Evolutionary conservation across 1,140 invertebrate species (phyloP).

Genomic region (Drosophila sturtevanti): DNA sequence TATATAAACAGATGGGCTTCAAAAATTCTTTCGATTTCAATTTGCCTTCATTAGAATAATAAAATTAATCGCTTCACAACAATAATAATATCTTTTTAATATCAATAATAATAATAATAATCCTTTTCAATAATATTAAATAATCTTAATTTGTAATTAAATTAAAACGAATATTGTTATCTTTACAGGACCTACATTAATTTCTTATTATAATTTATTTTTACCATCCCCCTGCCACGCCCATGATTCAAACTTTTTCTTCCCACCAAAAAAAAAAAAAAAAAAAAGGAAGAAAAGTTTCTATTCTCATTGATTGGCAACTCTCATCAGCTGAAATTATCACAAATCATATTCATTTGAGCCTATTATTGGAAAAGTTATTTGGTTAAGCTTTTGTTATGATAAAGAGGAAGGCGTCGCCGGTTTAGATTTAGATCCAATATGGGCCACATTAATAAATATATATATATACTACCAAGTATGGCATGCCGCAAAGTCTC

Average conservation of each 20-base stretch:
- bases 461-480: background rate
- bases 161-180: too few species aligned
- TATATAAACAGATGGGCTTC: too few species aligned
- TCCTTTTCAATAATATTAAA: too few species aligned
- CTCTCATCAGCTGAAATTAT: conserved; percentile 14
- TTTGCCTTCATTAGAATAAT: too few species aligned
- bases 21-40: too few species aligned
- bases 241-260: conserved; percentile 16
- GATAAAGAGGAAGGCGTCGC: conserved; percentile 47
- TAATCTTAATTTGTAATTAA: too few species aligned
- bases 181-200: background rate
- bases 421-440: conserved; percentile 57
- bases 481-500: conserved; percentile 61
- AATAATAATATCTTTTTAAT: too few species aligned
- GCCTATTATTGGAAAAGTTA: conserved; percentile 81
- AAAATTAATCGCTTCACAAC: too few species aligned
- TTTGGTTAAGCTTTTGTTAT: conserved; percentile 76
- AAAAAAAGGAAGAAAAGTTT: conserved; percentile 37
- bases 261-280: conserved; percentile 3
- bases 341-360: conserved; percentile 69
- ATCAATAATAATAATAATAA: too few species aligned
- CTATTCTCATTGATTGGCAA: conserved; percentile 22
- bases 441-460: conserved; percentile 68
- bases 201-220: conserved; percentile 30
- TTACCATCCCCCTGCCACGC: background rate